Conservation (phyloP, 1,140 invertebrate species). For the Drosophila busckii region DNA sequence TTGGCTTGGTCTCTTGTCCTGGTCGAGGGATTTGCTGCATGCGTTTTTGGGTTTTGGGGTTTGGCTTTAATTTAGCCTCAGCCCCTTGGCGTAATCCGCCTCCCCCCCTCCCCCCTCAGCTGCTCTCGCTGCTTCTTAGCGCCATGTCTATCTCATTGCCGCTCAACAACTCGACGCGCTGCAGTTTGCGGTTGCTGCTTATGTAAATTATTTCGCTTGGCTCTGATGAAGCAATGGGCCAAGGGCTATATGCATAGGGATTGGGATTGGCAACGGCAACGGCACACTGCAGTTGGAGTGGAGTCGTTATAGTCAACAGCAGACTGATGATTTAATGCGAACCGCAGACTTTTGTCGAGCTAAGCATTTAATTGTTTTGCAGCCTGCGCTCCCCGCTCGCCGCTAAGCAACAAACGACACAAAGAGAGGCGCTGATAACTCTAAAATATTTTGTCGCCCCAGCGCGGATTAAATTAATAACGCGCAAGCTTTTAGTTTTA, state of each 20-base stretch:
- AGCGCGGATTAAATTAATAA: too few species aligned
- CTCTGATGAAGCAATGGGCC: constrained; percentile 37
- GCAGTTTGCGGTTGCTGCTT: constrained; percentile 68
- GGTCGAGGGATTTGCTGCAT: constrained; percentile 70
- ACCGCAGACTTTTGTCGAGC: constrained; percentile 73
- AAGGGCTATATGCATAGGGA: constrained; percentile 4
- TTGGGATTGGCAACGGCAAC: constrained; percentile 6
- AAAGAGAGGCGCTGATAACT: too few species aligned
- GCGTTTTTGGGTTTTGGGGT: constrained; percentile 48
- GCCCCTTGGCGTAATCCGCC: constrained; percentile 12
- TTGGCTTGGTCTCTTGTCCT: constrained; percentile 56
- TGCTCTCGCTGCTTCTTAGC: not conserved
- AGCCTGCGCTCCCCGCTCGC: too few species aligned
- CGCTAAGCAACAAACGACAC: too few species aligned
- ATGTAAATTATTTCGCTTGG: constrained; percentile 71
- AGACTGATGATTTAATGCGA: constrained; percentile 76
- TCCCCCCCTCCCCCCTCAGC: not conserved
- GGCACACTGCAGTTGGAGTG: not conserved
- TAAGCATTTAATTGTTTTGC: constrained; percentile 75
- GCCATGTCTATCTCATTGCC: constrained; percentile 10
- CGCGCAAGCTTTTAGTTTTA: too few species aligned
- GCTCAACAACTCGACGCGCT: constrained; percentile 19
- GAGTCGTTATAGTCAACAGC: constrained; percentile 36
- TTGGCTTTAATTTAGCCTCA: constrained; percentile 58
- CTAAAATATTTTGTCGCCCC: too few species aligned